Evolutionary conservation across 2,888 invertebrate genomes (phyloP), one percentile per base, ranked within the genome.

Genomic region (Buathra laborator): DNA sequence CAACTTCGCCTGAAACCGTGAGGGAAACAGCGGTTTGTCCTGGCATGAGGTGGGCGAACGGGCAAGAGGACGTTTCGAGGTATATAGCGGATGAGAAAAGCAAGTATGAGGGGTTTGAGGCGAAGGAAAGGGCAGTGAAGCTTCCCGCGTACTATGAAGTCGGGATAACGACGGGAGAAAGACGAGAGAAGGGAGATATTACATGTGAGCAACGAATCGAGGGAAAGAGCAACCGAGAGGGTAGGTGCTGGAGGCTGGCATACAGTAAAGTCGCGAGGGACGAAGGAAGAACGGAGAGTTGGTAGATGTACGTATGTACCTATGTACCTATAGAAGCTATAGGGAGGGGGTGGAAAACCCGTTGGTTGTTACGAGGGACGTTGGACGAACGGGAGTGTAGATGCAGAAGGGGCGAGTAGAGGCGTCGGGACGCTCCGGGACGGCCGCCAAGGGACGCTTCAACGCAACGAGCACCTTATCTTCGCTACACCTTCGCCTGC

Each of bases 381-480:
- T 71, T 62, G 81, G 80, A 72, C 43, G 72, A 80, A 80, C 66
- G 53, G 46, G 71, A 43, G 66, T 44, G 67, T 64, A 64, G 70
- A 24, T 19, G n/a, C 43, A 16, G 66, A 62, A 62, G 71, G 48
- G 82, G 66, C 62, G 78, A 86, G 71, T 81, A 77, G 87, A 84
- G 81, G 87, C 86, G 88, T 88, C 88, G 87, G 87, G 89, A 92
- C 90, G 90, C 87, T 88, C 86, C 88, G 87, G 87, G 90, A 92
- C 90, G 90, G 90, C 88, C 92, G 89, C 91, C 91, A 88, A 89
- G 93, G 93, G 93, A 93, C 92, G 92, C 88, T 92, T 93, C 92
- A 90, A 91, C 90, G 91, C 92, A 92, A 93, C 92, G 93, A 93
- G 91, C 92, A 89, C 91, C 93, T 92, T 93, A 93, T 93, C 93